These are phyloP conservation scores for Drosophila ercepeae DNA, from an alignment of 1,140 invertebrate genomes.

Conservation along the genomic window DNA sequence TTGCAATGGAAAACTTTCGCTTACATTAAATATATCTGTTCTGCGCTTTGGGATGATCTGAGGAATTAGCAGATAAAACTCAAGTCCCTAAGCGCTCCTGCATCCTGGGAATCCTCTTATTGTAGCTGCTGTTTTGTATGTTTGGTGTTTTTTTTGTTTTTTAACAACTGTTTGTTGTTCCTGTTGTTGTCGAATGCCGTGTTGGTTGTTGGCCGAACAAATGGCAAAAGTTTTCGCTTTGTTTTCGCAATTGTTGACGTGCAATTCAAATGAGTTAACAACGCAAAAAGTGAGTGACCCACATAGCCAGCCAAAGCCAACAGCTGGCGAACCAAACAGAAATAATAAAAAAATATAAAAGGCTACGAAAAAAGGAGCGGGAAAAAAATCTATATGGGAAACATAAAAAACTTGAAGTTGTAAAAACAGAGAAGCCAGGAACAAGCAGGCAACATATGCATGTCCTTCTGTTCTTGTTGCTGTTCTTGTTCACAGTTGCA, in stretches of 20 bases:
- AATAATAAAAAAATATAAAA: conserved; percentile 21
- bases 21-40: conserved; percentile 19
- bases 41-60: conserved; percentile 16
- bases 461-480: conserved; percentile 37
- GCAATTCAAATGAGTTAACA: conserved; percentile 80
- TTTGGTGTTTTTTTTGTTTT: not conserved
- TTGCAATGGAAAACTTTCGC: conserved; percentile 14
- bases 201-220: conserved; percentile 52
- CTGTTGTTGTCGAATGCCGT: conserved; percentile 24
- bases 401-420: conserved; percentile 44
- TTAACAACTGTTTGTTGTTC: conserved; percentile 9
- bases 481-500: conserved; percentile 39
- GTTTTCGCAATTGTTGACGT: conserved; percentile 78
- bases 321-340: conserved; percentile 40
- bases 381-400: conserved; percentile 17
- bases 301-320: conserved; percentile 51
- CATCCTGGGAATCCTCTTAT: conserved; percentile 4
- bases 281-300: conserved; percentile 74
- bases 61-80: conserved; percentile 40
- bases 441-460: conserved; percentile 47
- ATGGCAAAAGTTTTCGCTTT: conserved; percentile 77
- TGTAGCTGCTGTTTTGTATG: not conserved
- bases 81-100: conserved; percentile 32
- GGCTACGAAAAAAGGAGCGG: conserved; percentile 1
- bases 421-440: conserved; percentile 38